A percentile compares a stretch with the other conserved stretches of the same genome.
phyloP scores from a whole-genome alignment of 2,797 vertebrate species.

The Fundulus diaphanus region DNA sequence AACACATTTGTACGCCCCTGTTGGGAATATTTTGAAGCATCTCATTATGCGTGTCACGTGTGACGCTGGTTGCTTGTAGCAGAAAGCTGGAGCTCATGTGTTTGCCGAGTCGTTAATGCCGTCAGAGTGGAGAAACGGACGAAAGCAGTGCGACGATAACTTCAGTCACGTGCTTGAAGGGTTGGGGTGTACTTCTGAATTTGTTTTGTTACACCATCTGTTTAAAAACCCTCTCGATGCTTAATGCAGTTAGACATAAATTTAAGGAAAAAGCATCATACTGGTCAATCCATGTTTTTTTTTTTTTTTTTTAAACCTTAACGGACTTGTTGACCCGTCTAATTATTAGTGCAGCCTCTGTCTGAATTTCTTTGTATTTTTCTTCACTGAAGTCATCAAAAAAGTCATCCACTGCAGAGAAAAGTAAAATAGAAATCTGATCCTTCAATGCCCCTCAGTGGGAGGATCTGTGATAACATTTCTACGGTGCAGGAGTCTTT shows the following conservation, averaged over 20 bases:
- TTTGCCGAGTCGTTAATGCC: neutral
- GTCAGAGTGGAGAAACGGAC: neutral
- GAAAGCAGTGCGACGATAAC: neutral
- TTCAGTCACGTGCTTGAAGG: neutral
- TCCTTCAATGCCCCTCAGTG: too few species aligned
- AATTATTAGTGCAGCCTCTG: neutral
- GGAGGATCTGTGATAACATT: too few species aligned
- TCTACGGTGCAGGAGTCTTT: too few species aligned
- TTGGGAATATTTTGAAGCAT: neutral
- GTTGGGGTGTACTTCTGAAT: too few species aligned
- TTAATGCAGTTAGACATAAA: too few species aligned
- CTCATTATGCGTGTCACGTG: neutral
- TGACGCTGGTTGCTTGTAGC: accelerated
- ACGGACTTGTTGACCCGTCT: neutral
- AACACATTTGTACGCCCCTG: neutral
- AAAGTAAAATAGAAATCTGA: too few species aligned
- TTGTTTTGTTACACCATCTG: neutral
- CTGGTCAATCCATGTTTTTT: too few species aligned
- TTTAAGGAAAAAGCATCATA: too few species aligned
- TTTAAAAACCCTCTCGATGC: too few species aligned
- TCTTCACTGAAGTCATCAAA: neutral
- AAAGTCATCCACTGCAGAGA: neutral
- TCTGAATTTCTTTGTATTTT: neutral
- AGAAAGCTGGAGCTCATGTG: neutral
- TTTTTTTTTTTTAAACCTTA: too few species aligned